These are phyloP conservation scores for Otus sunia DNA, from an alignment of 2,113 vertebrate species.

Conservation along the genomic window DNA sequence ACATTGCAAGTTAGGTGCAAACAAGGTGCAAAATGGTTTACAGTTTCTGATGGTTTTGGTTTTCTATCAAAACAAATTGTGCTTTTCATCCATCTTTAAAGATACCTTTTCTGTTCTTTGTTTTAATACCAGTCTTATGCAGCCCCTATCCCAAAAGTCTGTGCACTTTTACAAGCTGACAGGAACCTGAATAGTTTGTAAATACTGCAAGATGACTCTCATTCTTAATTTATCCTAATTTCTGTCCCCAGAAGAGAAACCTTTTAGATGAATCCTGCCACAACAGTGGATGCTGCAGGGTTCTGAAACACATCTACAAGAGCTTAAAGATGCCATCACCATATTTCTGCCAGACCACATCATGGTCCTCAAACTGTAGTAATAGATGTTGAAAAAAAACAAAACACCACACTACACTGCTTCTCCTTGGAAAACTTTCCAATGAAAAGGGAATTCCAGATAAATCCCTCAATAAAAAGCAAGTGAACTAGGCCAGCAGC, in stretches of 20 bases:
- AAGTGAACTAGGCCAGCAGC: rapidly evolving
- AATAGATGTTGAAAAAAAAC: background rate
- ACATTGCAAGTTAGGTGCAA: rapidly evolving
- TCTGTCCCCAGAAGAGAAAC: background rate
- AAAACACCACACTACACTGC: rapidly evolving
- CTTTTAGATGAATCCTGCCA: background rate
- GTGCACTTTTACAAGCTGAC: background rate
- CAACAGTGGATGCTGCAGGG: background rate
- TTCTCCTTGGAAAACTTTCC: background rate
- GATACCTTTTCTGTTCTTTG: background rate
- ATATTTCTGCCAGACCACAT: background rate
- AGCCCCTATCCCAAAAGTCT: background rate
- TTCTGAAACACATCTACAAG: background rate
- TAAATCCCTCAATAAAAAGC: rapidly evolving
- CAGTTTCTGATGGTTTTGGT: background rate
- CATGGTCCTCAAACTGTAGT: background rate
- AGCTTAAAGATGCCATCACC: background rate
- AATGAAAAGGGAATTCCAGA: background rate
- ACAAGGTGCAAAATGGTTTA: background rate
- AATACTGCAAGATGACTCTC: background rate
- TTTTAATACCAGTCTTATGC: rapidly evolving
- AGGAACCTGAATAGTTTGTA: background rate
- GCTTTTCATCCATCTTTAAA: background rate
- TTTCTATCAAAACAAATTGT: background rate
- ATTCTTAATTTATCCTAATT: background rate